Base-by-base conservation (phyloP, 2,888 invertebrate genomes). In the Mantis religiosa region DNA sequence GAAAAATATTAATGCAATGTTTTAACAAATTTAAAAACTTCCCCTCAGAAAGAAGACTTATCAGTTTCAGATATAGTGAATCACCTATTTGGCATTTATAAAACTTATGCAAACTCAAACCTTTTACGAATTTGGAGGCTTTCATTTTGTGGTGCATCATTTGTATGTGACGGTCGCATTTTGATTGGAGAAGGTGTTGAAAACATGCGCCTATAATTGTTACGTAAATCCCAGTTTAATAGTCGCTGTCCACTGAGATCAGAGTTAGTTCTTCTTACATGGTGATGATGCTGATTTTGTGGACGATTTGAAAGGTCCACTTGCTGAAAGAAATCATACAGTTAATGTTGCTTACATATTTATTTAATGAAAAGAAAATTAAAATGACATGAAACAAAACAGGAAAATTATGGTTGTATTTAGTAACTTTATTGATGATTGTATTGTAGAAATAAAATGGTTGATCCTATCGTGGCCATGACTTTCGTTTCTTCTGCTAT, bases 241-340 rank as follows among this genome's bases (percentile, higher is more conserved):
- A 94, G 92, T 89, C 95, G 92, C 91, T 94, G 94, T 34, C 95
- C 95, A 87, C 95, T 95, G 90, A 95, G 93, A 92, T 95, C 95
- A 89, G 95, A 95, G 92, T 95, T 94, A 14, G 95, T 94, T 88
- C 95, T 92, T 88, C 95, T 93, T 89, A 95, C 95, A 92, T 94
- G 94, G 90, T 93, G 93, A 90, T 94, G 94, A 88, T 89, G 86
- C 25, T 41, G 82, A 71, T 87, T 87, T 84, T 88, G 89, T 12
- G 85, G 82, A 82, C 94, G 93, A 85, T 93, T 94, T 91, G 94
- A 94, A 90, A 94, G 92, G 92, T 95, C 95, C 15, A 71, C 54
- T 25, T 71, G 54, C 25, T 71, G 25, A 20, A 25, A 54, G 2
- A 71, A 71, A 71, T 25, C 3, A 71, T 20, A 71, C 6, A 71